Conservation (phyloP, 1,140 invertebrate species). For the Acromyrmex charruanus region DNA sequence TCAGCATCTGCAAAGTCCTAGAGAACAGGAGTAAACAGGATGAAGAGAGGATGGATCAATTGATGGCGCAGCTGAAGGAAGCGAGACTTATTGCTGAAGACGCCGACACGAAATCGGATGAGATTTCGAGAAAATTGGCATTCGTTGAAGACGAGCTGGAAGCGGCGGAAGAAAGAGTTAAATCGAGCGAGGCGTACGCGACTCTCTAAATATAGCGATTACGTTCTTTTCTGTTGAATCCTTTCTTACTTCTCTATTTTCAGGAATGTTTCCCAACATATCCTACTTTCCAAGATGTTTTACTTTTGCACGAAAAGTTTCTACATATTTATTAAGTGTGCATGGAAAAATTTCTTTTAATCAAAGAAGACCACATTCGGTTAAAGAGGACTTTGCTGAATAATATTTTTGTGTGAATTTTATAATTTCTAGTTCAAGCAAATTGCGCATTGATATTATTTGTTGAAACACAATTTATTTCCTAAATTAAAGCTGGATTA, state of each 20-base stretch:
- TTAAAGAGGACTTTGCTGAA: too few species aligned
- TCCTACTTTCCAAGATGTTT: not conserved
- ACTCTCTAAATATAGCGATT: conserved; percentile 49
- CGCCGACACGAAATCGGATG: conserved; percentile 93
- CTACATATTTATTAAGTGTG: not conserved
- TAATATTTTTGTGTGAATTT: too few species aligned
- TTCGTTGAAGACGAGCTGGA: conserved; percentile 96
- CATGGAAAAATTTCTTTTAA: too few species aligned
- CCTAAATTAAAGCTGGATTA: too few species aligned
- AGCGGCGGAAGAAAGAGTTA: conserved; percentile 94
- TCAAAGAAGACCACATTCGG: too few species aligned
- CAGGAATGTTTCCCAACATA: not conserved
- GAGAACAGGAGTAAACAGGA: conserved; percentile 92
- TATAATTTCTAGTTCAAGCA: too few species aligned
- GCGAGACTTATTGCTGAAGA: conserved; percentile 92
- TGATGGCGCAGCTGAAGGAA: conserved; percentile 92
- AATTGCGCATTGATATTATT: too few species aligned
- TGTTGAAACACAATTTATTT: too few species aligned
- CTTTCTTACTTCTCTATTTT: conserved; percentile 44
- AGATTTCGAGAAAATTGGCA: conserved; percentile 95
- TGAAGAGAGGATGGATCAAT: conserved; percentile 91
- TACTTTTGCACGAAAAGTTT: not conserved
- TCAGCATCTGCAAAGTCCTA: conserved; percentile 92
- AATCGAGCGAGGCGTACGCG: conserved; percentile 92
- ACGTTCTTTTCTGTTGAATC: conserved; percentile 34